Evolutionary conservation across 2,888 invertebrate genomes (phyloP), one percentile per base, ranked within the genome.

Genomic region (Chorisops tibialis): DNA sequence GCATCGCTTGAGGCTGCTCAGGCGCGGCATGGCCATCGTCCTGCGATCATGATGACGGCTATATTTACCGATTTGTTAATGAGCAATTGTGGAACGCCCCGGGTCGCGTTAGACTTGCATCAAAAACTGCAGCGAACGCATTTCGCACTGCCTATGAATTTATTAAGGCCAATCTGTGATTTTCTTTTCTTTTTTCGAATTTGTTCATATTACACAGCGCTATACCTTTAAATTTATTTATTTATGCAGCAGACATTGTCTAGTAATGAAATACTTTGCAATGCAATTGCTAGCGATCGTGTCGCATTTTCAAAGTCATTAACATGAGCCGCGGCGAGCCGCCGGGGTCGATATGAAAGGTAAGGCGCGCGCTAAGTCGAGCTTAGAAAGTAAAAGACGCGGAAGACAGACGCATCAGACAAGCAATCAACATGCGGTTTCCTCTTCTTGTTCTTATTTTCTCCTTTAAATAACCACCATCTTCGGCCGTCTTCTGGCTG

Each of bases 191-290:
- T 7, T 41, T 41, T n/a, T n/a, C n/a, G n/a, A n/a, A n/a, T n/a
- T 41, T 41, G n/a, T 12, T 7, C 41, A 41, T 3, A 41, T 41
- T 41, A n/a, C 9, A n/a, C 11, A 41, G 41, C 6, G n/a, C 11
- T 14, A 14, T n/a, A 16, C 41, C 41, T 41, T 30, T 41, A 41
- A n/a, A 41, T 41, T 41, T 41, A 41, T 41, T 41, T 41, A 41
- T 41, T 41, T 41, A 41, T 41, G 41, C 41, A 41, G 41, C 41
- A 41, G 41, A 41, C 41, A 41, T 30, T 41, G 41, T 41, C 41
- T 41, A 41, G 41, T 41, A 41, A 41, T 41, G 41, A 41, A 41
- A 41, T 41, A 41, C 14, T 41, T 41, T 16, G 5, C 12, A 11
- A 9, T 30, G 30, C 30, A 30, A 30, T 30, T 30, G 30, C 30